Evolutionary conservation across 1,140 invertebrate genomes (phyloP).

Genomic region (Drosophila serrata): DNA sequence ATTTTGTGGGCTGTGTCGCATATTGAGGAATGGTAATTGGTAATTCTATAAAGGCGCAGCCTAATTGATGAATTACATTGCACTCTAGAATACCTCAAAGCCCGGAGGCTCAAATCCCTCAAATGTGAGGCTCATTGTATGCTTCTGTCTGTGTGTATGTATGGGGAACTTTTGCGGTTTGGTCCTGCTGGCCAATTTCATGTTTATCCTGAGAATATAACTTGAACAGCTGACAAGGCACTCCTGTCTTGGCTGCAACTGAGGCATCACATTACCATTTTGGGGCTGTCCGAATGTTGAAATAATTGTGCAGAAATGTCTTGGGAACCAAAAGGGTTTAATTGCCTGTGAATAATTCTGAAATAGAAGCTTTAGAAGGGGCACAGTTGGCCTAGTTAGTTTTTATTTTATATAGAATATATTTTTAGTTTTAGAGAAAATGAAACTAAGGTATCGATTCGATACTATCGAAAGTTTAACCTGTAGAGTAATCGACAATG

Average conservation of each 20-base stretch:
- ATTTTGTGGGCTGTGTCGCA: conserved; percentile 40
- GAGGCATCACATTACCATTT: conserved; percentile 75
- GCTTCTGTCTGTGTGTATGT: neutral
- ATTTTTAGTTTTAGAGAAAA: neutral
- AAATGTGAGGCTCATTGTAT: conserved; percentile 14
- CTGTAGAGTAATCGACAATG: no score
- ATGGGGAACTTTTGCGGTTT: conserved; percentile 52
- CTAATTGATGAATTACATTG: conserved; percentile 81
- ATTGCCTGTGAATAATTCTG: neutral
- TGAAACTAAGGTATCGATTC: no score
- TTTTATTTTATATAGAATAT: neutral
- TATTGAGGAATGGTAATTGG: conserved; percentile 47
- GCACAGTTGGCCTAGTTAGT: neutral
- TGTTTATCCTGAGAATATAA: conserved; percentile 45
- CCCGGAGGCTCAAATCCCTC: conserved; percentile 29
- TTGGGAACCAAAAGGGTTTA: neutral
- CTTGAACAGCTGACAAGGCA: conserved; percentile 49
- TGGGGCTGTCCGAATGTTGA: conserved; percentile 34
- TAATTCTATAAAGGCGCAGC: conserved; percentile 67
- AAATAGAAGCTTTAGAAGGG: neutral
- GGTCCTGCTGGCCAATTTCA: conserved; percentile 34
- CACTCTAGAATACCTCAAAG: conserved; percentile 33
- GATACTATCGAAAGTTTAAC: no score
- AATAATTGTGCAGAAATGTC: conserved; percentile 55
- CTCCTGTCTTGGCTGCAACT: conserved; percentile 52